These are phyloP conservation scores for Okamejei kenojei DNA, from an alignment of 2,797 vertebrate genomes.

Conservation along the genomic window DNA sequence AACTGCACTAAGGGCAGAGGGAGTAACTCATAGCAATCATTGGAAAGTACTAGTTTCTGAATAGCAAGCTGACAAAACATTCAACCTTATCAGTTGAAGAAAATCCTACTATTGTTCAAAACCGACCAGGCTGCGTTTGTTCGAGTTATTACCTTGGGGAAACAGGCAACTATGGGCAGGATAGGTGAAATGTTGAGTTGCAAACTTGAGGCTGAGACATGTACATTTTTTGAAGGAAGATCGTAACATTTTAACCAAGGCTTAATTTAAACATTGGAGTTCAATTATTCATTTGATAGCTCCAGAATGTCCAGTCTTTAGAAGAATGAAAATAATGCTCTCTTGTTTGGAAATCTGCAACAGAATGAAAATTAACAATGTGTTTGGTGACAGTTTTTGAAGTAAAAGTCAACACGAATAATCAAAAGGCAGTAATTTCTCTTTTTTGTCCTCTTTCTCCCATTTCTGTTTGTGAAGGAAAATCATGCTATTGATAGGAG, in stretches of 20 bases:
- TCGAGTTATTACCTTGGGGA: neutral
- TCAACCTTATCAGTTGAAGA: neutral
- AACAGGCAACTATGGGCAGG: neutral
- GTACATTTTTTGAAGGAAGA: neutral
- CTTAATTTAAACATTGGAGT: conserved; percentile 1
- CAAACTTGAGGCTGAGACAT: neutral
- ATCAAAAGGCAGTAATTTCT: neutral
- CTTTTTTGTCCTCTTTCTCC: neutral
- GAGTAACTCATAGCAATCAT: neutral
- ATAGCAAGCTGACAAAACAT: neutral
- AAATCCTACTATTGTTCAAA: neutral
- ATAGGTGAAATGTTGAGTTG: neutral
- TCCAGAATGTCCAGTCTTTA: neutral
- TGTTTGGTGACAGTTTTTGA: neutral
- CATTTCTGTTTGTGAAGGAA: conserved; percentile 7
- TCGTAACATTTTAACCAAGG: neutral
- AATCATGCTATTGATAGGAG: neutral
- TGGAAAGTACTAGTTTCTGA: neutral
- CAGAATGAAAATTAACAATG: conserved; percentile 9
- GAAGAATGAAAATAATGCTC: neutral
- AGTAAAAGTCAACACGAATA: conserved; percentile 8
- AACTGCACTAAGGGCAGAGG: neutral
- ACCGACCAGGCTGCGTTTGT: neutral
- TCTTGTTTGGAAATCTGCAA: conserved; percentile 1
- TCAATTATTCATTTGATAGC: neutral